A percentile compares a stretch with the other conserved stretches of the same genome.
Evolutionary conservation across 2,113 vertebrate species (phyloP).

Genomic region (Cynoglossus semilaevis): DNA sequence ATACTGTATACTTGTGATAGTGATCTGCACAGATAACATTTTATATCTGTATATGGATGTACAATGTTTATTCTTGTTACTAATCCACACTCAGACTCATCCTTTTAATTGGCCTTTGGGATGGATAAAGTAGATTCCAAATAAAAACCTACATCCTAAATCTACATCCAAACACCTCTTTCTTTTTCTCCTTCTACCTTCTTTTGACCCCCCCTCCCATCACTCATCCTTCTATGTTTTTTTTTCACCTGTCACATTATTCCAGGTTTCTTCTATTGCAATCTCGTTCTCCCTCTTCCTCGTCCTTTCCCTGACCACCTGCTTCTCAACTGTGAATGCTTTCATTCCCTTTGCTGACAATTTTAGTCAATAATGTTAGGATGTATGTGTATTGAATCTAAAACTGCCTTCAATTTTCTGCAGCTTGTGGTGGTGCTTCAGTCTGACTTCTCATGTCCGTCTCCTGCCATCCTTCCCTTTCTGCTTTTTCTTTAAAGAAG

Average conservation of each 20-base stretch:
- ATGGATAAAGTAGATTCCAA: too few relatives aligned
- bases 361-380: constrained; percentile 68
- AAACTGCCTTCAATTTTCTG: constrained; percentile 45
- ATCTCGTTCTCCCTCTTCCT: background rate
- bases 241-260: background rate
- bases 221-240: background rate
- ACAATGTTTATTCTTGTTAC: too few relatives aligned
- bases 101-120: too few relatives aligned
- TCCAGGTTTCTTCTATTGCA: too few relatives aligned
- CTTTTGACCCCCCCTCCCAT: background rate
- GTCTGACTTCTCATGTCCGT: constrained; percentile 11
- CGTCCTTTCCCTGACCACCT: constrained; percentile 11
- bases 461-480: constrained; percentile 11
- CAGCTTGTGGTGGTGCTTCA: constrained; percentile 29
- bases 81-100: too few relatives aligned
- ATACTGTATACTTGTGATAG: too few relatives aligned
- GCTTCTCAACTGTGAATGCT: constrained; percentile 29
- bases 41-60: too few relatives aligned
- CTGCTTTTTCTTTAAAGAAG: constrained; percentile 5
- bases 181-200: background rate
- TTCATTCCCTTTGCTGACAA: constrained; percentile 55
- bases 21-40: too few relatives aligned
- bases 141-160: too few relatives aligned
- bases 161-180: too few relatives aligned
- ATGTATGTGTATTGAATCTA: constrained; percentile 64